A percentile compares a stretch with the other conserved stretches of the same genome.
Evolutionary conservation across 2,888 invertebrate species (phyloP).

Genomic region (Caenorhabditis japonica): DNA sequence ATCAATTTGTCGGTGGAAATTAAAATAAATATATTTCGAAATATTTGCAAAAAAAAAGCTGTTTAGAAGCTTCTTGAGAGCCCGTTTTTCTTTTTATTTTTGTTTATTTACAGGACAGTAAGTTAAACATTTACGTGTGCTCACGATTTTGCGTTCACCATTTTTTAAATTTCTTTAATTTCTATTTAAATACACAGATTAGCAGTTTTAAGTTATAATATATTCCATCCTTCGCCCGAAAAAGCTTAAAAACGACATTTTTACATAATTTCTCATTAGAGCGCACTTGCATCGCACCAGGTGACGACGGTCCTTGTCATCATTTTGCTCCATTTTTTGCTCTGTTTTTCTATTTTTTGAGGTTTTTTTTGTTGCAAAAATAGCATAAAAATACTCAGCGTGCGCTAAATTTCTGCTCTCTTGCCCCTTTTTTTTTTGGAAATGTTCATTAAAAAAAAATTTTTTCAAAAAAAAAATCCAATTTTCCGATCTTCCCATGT

Average conservation of each 20-base stretch:
- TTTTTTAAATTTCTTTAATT: no score
- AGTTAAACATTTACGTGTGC: no score
- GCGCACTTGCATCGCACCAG: constrained; percentile 17
- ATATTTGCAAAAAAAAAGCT: no score
- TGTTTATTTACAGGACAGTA: no score
- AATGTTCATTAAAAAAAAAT: no score
- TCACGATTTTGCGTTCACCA: no score
- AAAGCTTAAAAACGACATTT: neutral
- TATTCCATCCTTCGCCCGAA: neutral
- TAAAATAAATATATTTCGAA: no score
- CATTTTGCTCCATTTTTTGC: constrained; percentile 15
- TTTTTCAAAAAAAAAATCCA: neutral
- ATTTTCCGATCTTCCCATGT: constrained; percentile 24
- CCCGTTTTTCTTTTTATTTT: no score
- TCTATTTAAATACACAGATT: no score
- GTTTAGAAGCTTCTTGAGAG: no score
- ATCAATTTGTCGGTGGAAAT: no score
- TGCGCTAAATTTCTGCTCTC: neutral
- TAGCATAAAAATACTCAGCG: neutral
- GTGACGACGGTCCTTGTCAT: constrained; percentile 3
- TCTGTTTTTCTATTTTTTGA: constrained; percentile 5
- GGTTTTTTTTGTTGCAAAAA: neutral
- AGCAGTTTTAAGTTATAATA: no score
- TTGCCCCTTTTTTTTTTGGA: neutral
- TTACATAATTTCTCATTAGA: constrained; percentile 25